Percentiles rank a stretch among this genome's conserved stretches.
These are phyloP conservation scores for Epiblema foenella DNA, from an alignment of 2,888 invertebrate genomes.

Conservation along the genomic window DNA sequence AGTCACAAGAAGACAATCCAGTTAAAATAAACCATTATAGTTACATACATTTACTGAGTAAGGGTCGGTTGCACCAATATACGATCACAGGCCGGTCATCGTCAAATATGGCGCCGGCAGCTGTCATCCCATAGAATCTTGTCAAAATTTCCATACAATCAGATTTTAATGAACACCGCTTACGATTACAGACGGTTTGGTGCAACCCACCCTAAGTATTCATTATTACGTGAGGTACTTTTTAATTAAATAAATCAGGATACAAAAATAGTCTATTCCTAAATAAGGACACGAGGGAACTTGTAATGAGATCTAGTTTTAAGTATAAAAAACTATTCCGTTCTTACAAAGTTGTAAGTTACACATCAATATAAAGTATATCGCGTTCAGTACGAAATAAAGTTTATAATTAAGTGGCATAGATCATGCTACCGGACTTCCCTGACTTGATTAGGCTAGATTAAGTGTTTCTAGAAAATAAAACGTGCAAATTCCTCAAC, in stretches of 20 bases:
- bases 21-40: background rate
- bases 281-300: background rate
- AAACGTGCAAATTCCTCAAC: conserved; percentile 15
- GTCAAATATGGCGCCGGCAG: too few relatives aligned
- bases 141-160: too few relatives aligned
- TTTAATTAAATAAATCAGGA: background rate
- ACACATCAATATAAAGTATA: background rate
- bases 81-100: too few relatives aligned
- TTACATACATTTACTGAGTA: background rate
- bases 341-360: background rate
- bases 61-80: too few relatives aligned
- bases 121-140: too few relatives aligned
- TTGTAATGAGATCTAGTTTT: background rate
- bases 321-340: background rate
- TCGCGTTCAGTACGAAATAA: background rate
- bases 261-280: background rate
- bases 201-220: too few relatives aligned
- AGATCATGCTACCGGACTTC: conserved; percentile 18
- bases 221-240: background rate
- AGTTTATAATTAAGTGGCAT: background rate
- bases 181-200: too few relatives aligned
- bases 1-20: too few relatives aligned
- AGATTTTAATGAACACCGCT: too few relatives aligned
- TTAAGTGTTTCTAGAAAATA: conserved; percentile 21
- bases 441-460: conserved; percentile 14